phyloP scores from a whole-genome alignment of 2,888 invertebrate genomes.

The Cerastis leucographa region DNA sequence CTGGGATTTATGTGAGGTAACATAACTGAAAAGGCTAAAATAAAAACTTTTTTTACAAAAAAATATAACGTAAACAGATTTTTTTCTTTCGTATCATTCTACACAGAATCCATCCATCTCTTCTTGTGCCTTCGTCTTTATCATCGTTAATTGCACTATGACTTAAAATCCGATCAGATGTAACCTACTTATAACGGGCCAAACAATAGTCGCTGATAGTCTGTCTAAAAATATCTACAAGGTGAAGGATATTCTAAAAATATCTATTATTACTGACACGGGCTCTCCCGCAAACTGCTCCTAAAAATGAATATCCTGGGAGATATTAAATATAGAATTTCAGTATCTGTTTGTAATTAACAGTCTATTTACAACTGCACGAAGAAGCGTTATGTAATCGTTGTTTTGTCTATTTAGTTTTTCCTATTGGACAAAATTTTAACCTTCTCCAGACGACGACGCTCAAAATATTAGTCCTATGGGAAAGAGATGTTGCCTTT shows the following conservation, averaged over 20 bases:
- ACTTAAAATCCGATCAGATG: not conserved
- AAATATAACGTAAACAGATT: too few species aligned
- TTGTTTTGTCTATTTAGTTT: not conserved
- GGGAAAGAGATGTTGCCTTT: not conserved
- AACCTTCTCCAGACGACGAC: not conserved
- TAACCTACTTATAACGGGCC: not conserved
- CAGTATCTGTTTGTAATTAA: not conserved
- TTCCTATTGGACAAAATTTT: not conserved
- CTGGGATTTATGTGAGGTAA: too few species aligned
- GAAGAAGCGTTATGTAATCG: not conserved
- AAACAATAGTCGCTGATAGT: not conserved
- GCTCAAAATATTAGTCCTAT: not conserved
- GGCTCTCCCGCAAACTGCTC: constrained; percentile 25
- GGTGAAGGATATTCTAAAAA: constrained; percentile 13
- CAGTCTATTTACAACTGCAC: too few species aligned
- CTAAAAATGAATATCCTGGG: constrained; percentile 4
- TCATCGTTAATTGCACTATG: not conserved
- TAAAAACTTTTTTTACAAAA: too few species aligned
- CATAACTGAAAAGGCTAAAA: too few species aligned
- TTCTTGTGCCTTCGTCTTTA: not conserved
- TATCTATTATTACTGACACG: not conserved
- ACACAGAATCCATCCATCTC: not conserved
- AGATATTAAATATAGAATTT: constrained; percentile 24
- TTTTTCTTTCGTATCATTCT: too few species aligned
- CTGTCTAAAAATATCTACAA: not conserved